Conservation (phyloP, 2,888 invertebrate species). For the Hoplodrina ambigua region DNA sequence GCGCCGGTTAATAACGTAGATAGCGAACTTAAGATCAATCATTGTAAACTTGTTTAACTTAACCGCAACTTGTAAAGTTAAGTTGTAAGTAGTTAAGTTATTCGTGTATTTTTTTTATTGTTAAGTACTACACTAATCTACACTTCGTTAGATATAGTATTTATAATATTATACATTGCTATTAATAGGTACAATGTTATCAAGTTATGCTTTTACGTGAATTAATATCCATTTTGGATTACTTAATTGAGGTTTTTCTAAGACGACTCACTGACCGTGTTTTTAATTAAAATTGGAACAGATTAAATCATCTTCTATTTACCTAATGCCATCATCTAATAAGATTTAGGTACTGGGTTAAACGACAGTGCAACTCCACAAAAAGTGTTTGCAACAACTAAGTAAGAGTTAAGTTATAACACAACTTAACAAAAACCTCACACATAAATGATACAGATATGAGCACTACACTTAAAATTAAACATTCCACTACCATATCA, state of each 20-base stretch:
- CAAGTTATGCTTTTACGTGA: too few relatives aligned
- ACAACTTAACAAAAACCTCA: conserved; percentile 44
- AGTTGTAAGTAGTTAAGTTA: conserved; percentile 21
- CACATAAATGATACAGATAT: conserved; percentile 57
- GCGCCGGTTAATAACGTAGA: conserved; percentile 22
- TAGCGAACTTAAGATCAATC: conserved; percentile 36
- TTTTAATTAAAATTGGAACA: not conserved
- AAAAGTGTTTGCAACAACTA: conserved; percentile 22
- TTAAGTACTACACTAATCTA: too few relatives aligned
- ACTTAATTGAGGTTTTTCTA: not conserved
- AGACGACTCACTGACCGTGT: not conserved
- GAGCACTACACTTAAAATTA: conserved; percentile 68
- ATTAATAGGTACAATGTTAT: too few relatives aligned
- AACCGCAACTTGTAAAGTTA: conserved; percentile 24
- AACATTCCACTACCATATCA: conserved; percentile 72
- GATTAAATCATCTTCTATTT: conserved; percentile 2
- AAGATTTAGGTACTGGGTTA: conserved; percentile 5
- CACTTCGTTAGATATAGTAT: too few relatives aligned
- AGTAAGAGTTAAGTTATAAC: conserved; percentile 22
- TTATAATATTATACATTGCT: too few relatives aligned
- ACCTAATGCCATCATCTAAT: conserved; percentile 4
- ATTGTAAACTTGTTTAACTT: conserved; percentile 40
- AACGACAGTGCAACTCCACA: not conserved
- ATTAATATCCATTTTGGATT: too few relatives aligned
- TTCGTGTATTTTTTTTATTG: too few relatives aligned